Conservation (phyloP, 2,797 vertebrate species). For the Pogonophryne albipinna region DNA sequence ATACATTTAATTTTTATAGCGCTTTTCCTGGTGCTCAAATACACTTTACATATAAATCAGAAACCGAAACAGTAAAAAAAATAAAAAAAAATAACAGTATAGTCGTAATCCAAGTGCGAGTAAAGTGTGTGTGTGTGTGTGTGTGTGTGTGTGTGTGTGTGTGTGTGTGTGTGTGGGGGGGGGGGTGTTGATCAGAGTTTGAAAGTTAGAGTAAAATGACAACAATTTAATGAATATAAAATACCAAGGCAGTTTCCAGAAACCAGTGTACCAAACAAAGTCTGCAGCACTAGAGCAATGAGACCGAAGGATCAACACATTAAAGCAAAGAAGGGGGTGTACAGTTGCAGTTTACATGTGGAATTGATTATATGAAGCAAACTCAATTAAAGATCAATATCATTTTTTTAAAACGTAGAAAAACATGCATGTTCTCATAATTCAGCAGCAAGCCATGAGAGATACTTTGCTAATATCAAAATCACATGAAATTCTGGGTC, state of each 20-base stretch:
- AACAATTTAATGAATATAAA: conserved; percentile 1
- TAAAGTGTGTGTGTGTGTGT: too few species aligned
- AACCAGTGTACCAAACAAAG: background rate
- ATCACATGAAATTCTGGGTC: conserved; percentile 33
- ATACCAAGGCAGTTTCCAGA: background rate
- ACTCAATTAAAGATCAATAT: background rate
- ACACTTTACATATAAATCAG: too few species aligned
- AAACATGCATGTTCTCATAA: conserved; percentile 26
- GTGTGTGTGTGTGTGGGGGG: too few species aligned
- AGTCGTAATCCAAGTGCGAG: too few species aligned
- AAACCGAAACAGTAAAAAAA: too few species aligned
- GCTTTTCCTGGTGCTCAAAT: too few species aligned
- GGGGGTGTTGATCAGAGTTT: too few species aligned
- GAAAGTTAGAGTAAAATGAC: background rate
- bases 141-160: too few species aligned
- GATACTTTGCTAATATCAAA: conserved; percentile 45
- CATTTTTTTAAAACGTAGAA: conserved; percentile 30
- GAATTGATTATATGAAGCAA: conserved; percentile 18
- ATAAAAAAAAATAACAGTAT: too few species aligned
- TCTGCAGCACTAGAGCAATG: background rate
- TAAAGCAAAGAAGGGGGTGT: conserved; percentile 3
- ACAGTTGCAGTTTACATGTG: background rate
- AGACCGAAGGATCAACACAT: background rate
- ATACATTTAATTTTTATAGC: too few species aligned
- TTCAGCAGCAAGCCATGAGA: background rate